A percentile compares a stretch with the other conserved stretches of the same genome.
These are phyloP conservation scores for Hemicordylus capensis DNA, from an alignment of 2,113 vertebrate genomes.

Conservation along the genomic window DNA sequence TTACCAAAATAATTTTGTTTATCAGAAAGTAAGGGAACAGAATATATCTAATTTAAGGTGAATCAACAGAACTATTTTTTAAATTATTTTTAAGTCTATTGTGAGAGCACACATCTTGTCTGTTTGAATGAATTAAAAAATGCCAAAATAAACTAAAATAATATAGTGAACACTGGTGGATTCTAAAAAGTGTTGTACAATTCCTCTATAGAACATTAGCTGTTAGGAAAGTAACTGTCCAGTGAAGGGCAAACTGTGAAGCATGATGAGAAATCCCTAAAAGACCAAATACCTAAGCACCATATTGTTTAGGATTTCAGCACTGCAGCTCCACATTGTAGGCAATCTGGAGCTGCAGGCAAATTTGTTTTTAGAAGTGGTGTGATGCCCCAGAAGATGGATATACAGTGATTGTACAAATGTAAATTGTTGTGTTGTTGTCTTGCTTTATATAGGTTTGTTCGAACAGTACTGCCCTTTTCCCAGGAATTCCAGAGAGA, in stretches of 20 bases:
- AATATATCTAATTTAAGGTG: background rate
- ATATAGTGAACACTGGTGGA: background rate
- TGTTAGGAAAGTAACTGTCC: background rate
- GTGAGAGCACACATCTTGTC: background rate
- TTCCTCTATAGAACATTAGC: background rate
- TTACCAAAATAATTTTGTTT: slow-evolving; percentile 15
- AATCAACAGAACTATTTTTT: background rate
- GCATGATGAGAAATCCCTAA: slow-evolving; percentile 3
- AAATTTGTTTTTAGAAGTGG: background rate
- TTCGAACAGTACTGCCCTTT: slow-evolving; percentile 87
- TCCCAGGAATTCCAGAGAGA: slow-evolving; percentile 91
- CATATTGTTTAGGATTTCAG: background rate
- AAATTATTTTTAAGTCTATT: background rate
- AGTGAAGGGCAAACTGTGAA: background rate
- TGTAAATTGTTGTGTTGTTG: background rate
- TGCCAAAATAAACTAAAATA: background rate
- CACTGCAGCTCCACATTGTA: background rate
- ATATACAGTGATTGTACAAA: background rate
- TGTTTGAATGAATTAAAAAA: background rate
- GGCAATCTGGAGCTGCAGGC: background rate
- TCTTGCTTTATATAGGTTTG: slow-evolving; percentile 77
- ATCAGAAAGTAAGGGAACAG: background rate
- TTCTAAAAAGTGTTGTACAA: background rate
- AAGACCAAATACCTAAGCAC: background rate
- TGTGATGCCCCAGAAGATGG: background rate